Evolutionary conservation across 2,113 vertebrate genomes (phyloP), one percentile per base, ranked within the genome.

Genomic region (Cisticola juncidis): DNA sequence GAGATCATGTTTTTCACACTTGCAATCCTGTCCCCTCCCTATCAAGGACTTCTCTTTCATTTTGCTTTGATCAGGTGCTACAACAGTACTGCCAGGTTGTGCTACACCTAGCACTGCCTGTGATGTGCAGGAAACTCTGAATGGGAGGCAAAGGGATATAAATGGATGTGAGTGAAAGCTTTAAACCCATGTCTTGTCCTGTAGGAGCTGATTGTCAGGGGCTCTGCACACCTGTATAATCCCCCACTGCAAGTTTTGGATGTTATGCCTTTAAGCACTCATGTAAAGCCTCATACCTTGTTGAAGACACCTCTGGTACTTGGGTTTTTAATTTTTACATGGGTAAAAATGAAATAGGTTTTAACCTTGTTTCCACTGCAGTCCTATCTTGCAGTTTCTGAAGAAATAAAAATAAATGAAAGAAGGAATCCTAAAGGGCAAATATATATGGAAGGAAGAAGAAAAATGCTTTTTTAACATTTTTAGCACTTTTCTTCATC

Each of bases 181-280:
- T 61, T 58, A 84, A 77, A 86, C 33, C 14, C 12, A 20, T 1
- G 2, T 50, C 15, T 65, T 78, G 21, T 45, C 29, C 33, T 1
- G 2, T 25, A 79, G 78, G 20, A 57, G 17, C 38, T 62, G 58
- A 35, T 77, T 50, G 31, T 57, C 23, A 31, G 33, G 38, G 42
- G 23, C 35, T 72, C 56, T 3, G 4, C 0, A 3, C 18, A 50
- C 8, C 20, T 9, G 1, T 40, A 42, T 14, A 29, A 71, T 1
- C 20, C 9, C 13, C 2, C 29, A 14, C 24, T 53, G 26, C 28
- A 86, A 28, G 12, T n/a, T 88, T 44, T 50, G 51, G 25, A 7
- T 70, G 16, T 23, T 57, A 20, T 3, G 5, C 23, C 14, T 81
- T 84, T 36, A 65, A 66, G 11, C 9, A 2, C 81, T 45, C 35